These are phyloP conservation scores for Tylochromis polylepis DNA, from an alignment of 2,113 vertebrate genomes.

Conservation along the genomic window DNA sequence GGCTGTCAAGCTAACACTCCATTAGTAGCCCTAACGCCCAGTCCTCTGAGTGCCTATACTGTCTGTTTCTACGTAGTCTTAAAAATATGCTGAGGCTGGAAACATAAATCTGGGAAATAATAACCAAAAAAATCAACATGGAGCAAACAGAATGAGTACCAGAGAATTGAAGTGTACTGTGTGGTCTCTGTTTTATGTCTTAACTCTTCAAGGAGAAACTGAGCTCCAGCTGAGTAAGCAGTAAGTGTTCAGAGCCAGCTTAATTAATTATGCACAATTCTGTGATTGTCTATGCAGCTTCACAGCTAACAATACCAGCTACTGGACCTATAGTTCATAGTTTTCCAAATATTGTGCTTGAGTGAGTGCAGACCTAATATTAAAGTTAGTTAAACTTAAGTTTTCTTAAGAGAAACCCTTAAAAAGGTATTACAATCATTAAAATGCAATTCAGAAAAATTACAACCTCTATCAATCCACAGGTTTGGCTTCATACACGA, in stretches of 20 bases:
- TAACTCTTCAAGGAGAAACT: not conserved
- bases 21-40: not conserved
- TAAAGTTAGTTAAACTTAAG: not conserved
- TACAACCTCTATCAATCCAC: fast-evolving
- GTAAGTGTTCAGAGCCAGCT: not conserved
- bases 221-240: not conserved
- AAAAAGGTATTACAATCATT: not conserved
- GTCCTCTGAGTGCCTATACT: not conserved
- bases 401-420: not conserved
- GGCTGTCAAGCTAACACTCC: not conserved
- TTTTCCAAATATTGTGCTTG: not conserved
- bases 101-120: not conserved
- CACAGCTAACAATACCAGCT: not conserved
- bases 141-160: not conserved
- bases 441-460: not conserved
- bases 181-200: not conserved
- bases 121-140: not conserved
- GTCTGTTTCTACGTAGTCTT: not conserved
- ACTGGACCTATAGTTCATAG: not conserved
- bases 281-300: not conserved
- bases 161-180: not conserved
- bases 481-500: not conserved
- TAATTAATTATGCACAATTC: not conserved
- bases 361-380: not conserved
- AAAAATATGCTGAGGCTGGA: not conserved